These are phyloP conservation scores for Steinernema carpocapsae DNA, from an alignment of 2,888 invertebrate genomes.

Conservation along the genomic window DNA sequence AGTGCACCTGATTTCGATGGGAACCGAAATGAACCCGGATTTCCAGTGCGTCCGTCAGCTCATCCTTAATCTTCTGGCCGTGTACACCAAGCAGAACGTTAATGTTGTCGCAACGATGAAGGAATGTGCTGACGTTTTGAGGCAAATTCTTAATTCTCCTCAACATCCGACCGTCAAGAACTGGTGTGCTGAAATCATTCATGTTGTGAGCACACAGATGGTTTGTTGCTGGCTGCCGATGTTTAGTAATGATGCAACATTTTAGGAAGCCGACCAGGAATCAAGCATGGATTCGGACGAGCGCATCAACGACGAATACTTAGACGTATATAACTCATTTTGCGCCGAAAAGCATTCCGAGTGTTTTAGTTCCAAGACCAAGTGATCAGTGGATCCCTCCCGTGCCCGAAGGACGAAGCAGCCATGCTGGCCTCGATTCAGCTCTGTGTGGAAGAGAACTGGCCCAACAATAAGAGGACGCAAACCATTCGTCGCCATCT, in stretches of 20 bases:
- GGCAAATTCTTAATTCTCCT: slow-evolving; percentile 66
- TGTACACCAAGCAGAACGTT: slow-evolving; percentile 59
- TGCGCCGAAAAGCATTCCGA: too few species aligned
- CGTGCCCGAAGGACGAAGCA: slow-evolving; percentile 76
- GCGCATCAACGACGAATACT: slow-evolving; percentile 72
- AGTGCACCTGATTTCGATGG: slow-evolving; percentile 60
- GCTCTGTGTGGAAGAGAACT: slow-evolving; percentile 74
- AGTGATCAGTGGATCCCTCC: slow-evolving; percentile 74
- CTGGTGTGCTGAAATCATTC: slow-evolving; percentile 67
- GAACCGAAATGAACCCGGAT: slow-evolving; percentile 66
- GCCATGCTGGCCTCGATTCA: slow-evolving; percentile 76
- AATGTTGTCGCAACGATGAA: slow-evolving; percentile 61
- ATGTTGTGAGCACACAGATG: slow-evolving; percentile 60
- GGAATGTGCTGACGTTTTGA: slow-evolving; percentile 63
- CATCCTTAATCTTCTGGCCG: slow-evolving; percentile 62
- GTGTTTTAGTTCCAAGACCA: slow-evolving; percentile 74
- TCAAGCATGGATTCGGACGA: slow-evolving; percentile 71
- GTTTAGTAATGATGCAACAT: background rate
- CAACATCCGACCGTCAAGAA: slow-evolving; percentile 67
- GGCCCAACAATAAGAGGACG: slow-evolving; percentile 69
- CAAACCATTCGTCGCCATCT: slow-evolving; percentile 67
- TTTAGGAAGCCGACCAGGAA: slow-evolving; percentile 69
- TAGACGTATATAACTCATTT: slow-evolving; percentile 70
- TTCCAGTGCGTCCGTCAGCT: slow-evolving; percentile 68
- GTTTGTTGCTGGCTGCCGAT: background rate